Evolutionary conservation across 2,113 vertebrate genomes (phyloP).

Genomic region (Lota lota): DNA sequence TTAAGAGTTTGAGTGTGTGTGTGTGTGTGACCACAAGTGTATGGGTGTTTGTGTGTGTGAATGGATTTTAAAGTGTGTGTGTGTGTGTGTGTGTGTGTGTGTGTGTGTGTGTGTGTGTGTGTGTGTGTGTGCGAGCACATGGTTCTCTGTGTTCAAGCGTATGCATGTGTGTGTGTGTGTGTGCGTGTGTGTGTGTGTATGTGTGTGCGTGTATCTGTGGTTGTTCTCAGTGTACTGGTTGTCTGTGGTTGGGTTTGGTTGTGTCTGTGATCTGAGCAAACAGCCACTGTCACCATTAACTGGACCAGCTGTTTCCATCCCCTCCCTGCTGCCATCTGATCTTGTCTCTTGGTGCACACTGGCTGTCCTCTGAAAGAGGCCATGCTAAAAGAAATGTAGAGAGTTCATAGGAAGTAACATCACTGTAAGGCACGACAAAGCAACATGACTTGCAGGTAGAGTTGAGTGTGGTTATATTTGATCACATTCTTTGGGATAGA

Average conservation of each 20-base stretch:
- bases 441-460: too few relatives aligned
- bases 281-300: not conserved
- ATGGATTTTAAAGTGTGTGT: too few relatives aligned
- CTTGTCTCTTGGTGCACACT: not conserved
- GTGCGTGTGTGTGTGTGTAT: constrained; percentile 19
- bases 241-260: not conserved
- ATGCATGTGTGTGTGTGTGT: constrained; percentile 15
- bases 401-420: constrained; percentile 14
- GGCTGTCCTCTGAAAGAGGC: not conserved
- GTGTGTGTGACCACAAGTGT: too few relatives aligned
- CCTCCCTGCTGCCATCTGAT: not conserved
- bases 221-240: constrained; percentile 28
- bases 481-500: too few relatives aligned
- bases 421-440: constrained; percentile 7
- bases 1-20: not conserved
- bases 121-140: too few relatives aligned
- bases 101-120: too few relatives aligned
- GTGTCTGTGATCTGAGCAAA: not conserved
- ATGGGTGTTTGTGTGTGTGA: not conserved
- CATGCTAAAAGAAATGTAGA: not conserved
- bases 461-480: too few relatives aligned
- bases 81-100: not conserved
- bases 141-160: too few relatives aligned
- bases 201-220: constrained; percentile 33
- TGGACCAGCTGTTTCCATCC: not conserved